Evolutionary conservation across 2,888 invertebrate genomes (phyloP).

Genomic region (Phyto melanocephala): DNA sequence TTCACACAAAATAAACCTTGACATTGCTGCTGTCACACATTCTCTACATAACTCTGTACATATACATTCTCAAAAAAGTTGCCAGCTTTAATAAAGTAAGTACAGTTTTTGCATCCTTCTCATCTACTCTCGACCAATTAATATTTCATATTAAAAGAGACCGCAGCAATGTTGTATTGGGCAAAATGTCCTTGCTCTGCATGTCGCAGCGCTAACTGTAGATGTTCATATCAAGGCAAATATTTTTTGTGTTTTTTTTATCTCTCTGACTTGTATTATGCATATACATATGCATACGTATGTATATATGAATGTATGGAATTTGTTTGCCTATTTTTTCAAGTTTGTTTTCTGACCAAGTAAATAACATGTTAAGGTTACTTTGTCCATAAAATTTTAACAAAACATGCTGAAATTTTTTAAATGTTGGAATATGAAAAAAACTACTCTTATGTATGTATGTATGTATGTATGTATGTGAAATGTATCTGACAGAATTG

Average conservation of each 20-base stretch:
- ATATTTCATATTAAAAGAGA: slow-evolving; percentile 42
- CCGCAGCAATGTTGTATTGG: slow-evolving; percentile 34
- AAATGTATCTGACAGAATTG: background rate
- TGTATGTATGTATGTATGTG: background rate
- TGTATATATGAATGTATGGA: no score
- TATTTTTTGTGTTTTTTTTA: no score
- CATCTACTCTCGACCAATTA: slow-evolving; percentile 32
- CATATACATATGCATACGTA: no score
- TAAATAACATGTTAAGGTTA: background rate
- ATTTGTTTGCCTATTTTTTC: background rate
- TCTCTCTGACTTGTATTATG: no score
- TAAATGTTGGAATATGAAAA: background rate
- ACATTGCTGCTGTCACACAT: background rate
- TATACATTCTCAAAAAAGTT: no score
- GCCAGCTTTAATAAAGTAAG: no score
- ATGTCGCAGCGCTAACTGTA: background rate
- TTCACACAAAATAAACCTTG: background rate
- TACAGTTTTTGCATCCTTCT: background rate
- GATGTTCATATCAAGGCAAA: background rate
- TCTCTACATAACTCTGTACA: no score
- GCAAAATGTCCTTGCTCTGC: slow-evolving; percentile 52
- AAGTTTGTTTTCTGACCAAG: background rate
- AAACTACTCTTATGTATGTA: background rate
- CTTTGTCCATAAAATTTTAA: background rate
- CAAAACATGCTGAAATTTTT: background rate